A percentile compares a stretch with the other conserved stretches of the same genome.
Evolutionary conservation across 2,113 vertebrate species (phyloP).

Genomic region (Menidia beryllina): DNA sequence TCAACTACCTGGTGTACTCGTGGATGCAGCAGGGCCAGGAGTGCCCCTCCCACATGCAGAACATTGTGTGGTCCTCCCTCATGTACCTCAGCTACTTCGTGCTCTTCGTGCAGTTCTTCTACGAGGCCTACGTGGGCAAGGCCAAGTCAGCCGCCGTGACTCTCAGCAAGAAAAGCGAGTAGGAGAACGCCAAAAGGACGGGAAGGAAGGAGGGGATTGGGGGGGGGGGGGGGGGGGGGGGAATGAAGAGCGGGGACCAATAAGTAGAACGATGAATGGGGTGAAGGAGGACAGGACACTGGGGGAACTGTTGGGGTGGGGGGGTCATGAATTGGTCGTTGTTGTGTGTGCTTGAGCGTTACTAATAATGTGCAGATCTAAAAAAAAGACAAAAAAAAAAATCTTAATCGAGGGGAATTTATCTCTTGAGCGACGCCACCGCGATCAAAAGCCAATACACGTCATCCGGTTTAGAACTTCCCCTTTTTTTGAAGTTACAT

Average conservation of each 20-base stretch:
- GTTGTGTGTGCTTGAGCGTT: constrained; percentile 68
- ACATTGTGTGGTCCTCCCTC: constrained; percentile 98
- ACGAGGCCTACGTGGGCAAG: constrained; percentile 94
- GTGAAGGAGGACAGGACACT: constrained; percentile 15
- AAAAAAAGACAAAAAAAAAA: constrained; percentile 35
- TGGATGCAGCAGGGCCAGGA: constrained; percentile 98
- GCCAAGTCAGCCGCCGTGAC: constrained; percentile 73
- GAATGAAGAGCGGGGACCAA: constrained; percentile 81
- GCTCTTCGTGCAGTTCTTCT: constrained; percentile 99
- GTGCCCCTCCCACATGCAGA: constrained; percentile 96
- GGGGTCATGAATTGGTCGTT: constrained; percentile 30
- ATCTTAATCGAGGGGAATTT: constrained; percentile 31
- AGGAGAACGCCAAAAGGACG: constrained; percentile 65
- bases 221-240: constrained; percentile 40
- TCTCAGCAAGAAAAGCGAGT: constrained; percentile 75
- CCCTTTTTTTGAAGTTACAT: constrained; percentile 56
- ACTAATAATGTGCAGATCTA: constrained; percentile 75
- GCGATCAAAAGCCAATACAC: constrained; percentile 65
- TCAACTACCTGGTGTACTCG: constrained; percentile 97
- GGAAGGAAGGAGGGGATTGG: constrained; percentile 61
- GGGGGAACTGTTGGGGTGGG: constrained; percentile 14
- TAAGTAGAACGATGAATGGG: constrained; percentile 24
- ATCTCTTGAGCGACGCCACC: constrained; percentile 49
- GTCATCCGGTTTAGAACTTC: constrained; percentile 61
- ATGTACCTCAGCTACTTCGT: constrained; percentile 99